These are phyloP conservation scores for Brassicogethes aeneus DNA, from an alignment of 2,888 invertebrate species.

Conservation along the genomic window DNA sequence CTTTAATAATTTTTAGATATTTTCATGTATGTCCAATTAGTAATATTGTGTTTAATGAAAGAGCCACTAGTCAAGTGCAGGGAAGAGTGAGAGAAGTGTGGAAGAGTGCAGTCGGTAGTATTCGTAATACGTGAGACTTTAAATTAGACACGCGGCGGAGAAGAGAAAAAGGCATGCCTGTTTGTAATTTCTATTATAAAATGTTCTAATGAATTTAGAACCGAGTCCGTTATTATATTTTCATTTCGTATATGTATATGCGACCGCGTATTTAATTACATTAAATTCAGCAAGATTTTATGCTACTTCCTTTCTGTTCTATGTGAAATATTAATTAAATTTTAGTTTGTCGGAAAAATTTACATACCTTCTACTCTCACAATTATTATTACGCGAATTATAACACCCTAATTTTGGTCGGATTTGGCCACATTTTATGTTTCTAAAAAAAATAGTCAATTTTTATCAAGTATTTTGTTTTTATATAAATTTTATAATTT, in stretches of 20 bases:
- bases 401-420: too few species aligned
- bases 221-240: slow-evolving; percentile 18
- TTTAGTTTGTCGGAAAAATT: neutral
- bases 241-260: slow-evolving; percentile 11
- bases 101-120: too few species aligned
- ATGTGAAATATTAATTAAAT: slow-evolving; percentile 11
- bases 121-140: too few species aligned
- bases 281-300: neutral
- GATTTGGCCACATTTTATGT: too few species aligned
- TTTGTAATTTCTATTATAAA: slow-evolving; percentile 32
- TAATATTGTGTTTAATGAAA: neutral
- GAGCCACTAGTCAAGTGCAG: neutral
- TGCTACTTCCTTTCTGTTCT: slow-evolving; percentile 18
- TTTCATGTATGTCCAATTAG: slow-evolving; percentile 14
- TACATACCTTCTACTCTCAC: too few species aligned
- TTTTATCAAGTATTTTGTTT: too few species aligned
- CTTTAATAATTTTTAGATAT: too few species aligned
- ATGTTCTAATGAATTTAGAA: slow-evolving; percentile 29
- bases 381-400: too few species aligned
- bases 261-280: neutral
- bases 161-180: slow-evolving; percentile 3
- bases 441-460: too few species aligned
- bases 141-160: neutral
- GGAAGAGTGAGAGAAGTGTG: too few species aligned
- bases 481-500: too few species aligned